Evolutionary conservation across 2,797 vertebrate genomes (phyloP).

Genomic region (Diglossa cyanea): DNA sequence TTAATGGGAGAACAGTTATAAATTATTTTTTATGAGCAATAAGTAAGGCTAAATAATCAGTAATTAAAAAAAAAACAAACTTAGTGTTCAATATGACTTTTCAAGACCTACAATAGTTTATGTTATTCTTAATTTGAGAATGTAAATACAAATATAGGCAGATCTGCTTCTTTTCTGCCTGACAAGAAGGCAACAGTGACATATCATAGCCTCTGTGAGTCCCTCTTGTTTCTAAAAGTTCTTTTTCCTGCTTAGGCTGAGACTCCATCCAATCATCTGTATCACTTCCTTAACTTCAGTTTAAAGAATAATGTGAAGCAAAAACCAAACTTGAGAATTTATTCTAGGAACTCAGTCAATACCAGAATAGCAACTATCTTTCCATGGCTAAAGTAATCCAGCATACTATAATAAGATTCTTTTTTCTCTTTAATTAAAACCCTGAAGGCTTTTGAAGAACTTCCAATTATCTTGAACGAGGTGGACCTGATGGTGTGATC

Average conservation of each 20-base stretch:
- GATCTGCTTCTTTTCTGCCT: not conserved
- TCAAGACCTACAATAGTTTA: not conserved
- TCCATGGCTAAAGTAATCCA: not conserved
- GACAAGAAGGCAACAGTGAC: not conserved
- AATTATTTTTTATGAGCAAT: not conserved
- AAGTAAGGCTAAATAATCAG: not conserved
- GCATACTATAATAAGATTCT: not conserved
- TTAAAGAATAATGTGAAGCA: not conserved
- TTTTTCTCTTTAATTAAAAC: not conserved
- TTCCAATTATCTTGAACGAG: not conserved
- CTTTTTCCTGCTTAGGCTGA: not conserved
- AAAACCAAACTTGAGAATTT: not conserved
- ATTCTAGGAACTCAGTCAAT: not conserved
- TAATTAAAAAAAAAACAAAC: not conserved
- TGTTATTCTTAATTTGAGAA: not conserved
- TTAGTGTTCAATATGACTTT: not conserved
- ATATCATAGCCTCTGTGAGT: not conserved
- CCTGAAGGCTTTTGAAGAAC: not conserved
- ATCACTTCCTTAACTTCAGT: not conserved
- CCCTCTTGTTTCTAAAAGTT: not conserved
- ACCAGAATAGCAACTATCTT: not conserved
- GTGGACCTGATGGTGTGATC: not conserved
- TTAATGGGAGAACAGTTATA: not conserved
- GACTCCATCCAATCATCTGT: not conserved
- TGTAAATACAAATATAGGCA: not conserved